A percentile compares a stretch with the other conserved stretches of the same genome.
Conservation (phyloP, 2,888 invertebrate species). For the Papilio demoleus region DNA sequence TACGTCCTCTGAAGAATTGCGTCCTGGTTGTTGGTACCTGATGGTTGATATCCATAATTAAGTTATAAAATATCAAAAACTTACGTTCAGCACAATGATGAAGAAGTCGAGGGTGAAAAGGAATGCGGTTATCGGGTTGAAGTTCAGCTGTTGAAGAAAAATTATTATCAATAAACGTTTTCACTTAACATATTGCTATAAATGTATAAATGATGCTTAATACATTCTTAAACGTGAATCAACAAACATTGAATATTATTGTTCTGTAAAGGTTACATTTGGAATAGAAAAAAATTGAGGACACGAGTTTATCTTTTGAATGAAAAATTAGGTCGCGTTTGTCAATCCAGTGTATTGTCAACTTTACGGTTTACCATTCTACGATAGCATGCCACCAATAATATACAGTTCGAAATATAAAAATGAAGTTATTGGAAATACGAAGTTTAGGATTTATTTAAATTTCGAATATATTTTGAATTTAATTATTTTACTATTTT, state of each 20-base stretch:
- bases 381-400: not conserved
- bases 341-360: not conserved
- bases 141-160: conserved; percentile 81
- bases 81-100: conserved; percentile 89
- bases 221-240: not conserved
- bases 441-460: too few relatives aligned
- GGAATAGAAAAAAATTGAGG: not conserved
- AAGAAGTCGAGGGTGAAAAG: conserved; percentile 91
- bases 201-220: too few relatives aligned
- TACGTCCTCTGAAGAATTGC: too few relatives aligned
- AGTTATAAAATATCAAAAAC: conserved; percentile 64
- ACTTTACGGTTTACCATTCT: conserved; percentile 5
- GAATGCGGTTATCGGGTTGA: conserved; percentile 90
- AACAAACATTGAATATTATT: not conserved
- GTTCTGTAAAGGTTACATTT: not conserved
- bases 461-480: too few relatives aligned
- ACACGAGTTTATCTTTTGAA: conserved; percentile 11
- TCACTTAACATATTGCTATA: too few relatives aligned
- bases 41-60: not conserved
- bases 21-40: too few relatives aligned
- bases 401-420: not conserved
- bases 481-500: too few relatives aligned
- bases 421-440: too few relatives aligned
- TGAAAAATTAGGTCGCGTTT: conserved; percentile 21
- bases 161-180: not conserved